Conservation (phyloP, 2,113 vertebrate species). For the Hystrix cristata region DNA sequence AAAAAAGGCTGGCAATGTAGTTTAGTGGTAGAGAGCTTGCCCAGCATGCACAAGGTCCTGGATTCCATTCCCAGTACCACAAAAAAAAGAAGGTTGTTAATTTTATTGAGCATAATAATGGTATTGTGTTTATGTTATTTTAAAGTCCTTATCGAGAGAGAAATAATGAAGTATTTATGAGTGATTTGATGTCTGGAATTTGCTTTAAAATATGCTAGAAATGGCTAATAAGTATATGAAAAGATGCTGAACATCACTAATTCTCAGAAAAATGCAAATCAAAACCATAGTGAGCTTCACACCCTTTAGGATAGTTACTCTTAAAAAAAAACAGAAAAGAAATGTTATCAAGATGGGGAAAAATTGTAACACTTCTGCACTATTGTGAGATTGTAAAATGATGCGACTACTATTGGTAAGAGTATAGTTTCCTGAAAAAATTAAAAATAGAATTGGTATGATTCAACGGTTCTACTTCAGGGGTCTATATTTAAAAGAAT, state of each 20-base stretch:
- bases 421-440: neutral
- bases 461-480: neutral
- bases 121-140: neutral
- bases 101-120: conserved; percentile 32
- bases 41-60: neutral
- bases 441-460: neutral
- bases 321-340: neutral
- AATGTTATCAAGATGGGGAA: neutral
- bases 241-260: neutral
- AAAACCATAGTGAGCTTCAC: neutral
- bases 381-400: neutral
- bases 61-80: neutral
- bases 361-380: neutral
- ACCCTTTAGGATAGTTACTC: neutral
- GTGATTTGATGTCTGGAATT: conserved; percentile 4
- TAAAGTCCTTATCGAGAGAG: neutral
- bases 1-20: too few species aligned
- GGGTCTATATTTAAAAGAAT: neutral
- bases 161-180: conserved; percentile 34
- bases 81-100: neutral
- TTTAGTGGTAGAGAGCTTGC: too few species aligned
- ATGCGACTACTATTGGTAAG: neutral
- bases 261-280: neutral
- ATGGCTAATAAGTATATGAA: neutral
- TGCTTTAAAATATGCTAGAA: neutral